phyloP scores from a whole-genome alignment of 2,888 invertebrate species.

The Plebejus argus region DNA sequence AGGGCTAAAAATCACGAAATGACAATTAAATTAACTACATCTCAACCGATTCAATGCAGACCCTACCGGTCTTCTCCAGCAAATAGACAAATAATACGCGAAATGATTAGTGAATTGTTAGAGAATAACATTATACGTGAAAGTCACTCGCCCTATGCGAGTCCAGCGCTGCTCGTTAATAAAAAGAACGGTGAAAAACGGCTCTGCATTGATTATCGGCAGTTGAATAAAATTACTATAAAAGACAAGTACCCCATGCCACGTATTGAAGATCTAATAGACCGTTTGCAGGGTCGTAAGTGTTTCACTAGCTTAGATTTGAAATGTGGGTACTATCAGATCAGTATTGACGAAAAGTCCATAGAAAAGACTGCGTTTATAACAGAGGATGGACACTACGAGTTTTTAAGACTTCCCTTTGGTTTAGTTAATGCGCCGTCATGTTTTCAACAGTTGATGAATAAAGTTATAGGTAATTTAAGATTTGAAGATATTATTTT shows the following conservation, averaged over 20 bases:
- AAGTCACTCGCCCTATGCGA: constrained; percentile 26
- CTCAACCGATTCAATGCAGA: constrained; percentile 20
- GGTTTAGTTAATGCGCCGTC: constrained; percentile 34
- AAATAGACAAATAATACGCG: constrained; percentile 24
- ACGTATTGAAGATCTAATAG: constrained; percentile 23
- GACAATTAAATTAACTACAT: background rate
- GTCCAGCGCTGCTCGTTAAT: constrained; percentile 26
- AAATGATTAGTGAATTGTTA: constrained; percentile 21
- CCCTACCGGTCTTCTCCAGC: background rate
- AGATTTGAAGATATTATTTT: constrained; percentile 37
- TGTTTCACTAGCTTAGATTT: constrained; percentile 18
- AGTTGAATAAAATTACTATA: constrained; percentile 26
- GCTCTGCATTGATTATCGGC: constrained; percentile 28
- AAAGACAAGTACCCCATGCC: constrained; percentile 33
- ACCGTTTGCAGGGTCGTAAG: constrained; percentile 8
- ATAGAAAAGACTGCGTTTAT: constrained; percentile 54
- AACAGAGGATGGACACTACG: constrained; percentile 55
- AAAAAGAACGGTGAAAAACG: constrained; percentile 30
- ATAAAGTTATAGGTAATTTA: constrained; percentile 36
- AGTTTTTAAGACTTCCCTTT: constrained; percentile 48
- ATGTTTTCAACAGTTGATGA: constrained; percentile 38
- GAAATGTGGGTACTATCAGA: constrained; percentile 29
- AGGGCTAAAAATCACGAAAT: constrained; percentile 19
- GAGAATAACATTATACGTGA: constrained; percentile 28
- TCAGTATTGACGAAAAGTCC: constrained; percentile 40